Base-by-base conservation (phyloP, 2,888 invertebrate species). In the Anoncus sp. region DNA sequence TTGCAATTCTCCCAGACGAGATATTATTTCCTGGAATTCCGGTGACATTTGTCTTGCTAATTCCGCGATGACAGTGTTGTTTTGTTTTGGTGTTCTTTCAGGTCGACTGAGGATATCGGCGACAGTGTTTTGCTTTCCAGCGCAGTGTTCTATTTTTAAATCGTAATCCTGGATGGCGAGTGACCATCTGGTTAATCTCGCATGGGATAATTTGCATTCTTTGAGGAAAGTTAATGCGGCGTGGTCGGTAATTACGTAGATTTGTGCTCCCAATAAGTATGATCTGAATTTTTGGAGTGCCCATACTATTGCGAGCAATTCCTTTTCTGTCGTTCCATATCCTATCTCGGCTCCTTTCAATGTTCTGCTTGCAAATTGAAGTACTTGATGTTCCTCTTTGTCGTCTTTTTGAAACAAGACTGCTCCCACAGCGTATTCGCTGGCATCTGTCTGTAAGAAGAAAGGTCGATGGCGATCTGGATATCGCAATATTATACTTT, bases 291-390 rank as follows among this genome's bases (percentile, higher is more conserved):
- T 75, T 0, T 12, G 12, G 2, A 72, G 16, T 0, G 69, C 40
- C 43, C 49, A 67, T 1, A 72, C 67, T 0, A 75, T 69, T 0
- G 72, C 79, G 0, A 75, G 4, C 1, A 63, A 9, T 14, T 79
- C 75, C 10, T 67, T 69, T 16, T 75, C 79, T 0, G 75, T 79
- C 0, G 71, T 72, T 0, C 38, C 60, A n/a, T 70, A 75, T 2
- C 60, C 18, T 0, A 71, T 3, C 10, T 79, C 71, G 0, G 60
- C 16, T 3, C 67, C 67, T 27, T 62, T 65, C 4, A 71, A 31
- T 0, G 70, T 75, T 10, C 82, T 70, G 53, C 86, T 86, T 6
- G 77, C 81, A 62, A 85, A 87, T 0, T 80, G 77, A 4, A 85
- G 77, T 0, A 84, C 79, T 14, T 62, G 40, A 5, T 78, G 38